Conservation (phyloP, 2,888 invertebrate species). For the Aplocera efformata region DNA sequence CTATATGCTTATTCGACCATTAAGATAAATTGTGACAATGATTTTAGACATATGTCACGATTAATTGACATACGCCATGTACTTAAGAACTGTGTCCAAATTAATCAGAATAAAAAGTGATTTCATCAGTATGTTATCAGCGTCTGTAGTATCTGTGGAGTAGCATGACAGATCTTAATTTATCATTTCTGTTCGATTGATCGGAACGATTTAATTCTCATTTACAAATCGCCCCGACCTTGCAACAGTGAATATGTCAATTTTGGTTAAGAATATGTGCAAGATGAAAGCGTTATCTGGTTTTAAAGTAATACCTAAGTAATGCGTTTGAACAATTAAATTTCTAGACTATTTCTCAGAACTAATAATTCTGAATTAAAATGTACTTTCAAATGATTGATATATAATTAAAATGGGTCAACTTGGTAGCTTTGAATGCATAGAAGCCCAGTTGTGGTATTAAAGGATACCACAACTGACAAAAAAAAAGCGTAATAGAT, state of each 20-base stretch:
- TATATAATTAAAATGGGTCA: too few species aligned
- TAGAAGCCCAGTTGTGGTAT: too few species aligned
- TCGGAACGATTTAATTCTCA: slow-evolving; percentile 46
- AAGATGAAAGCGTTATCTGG: too few species aligned
- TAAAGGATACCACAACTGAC: too few species aligned
- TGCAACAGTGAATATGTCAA: slow-evolving; percentile 9
- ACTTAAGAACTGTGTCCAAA: slow-evolving; percentile 38
- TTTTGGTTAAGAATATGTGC: slow-evolving; percentile 7
- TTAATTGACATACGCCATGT: slow-evolving; percentile 33
- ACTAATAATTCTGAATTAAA: too few species aligned
- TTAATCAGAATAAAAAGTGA: slow-evolving; percentile 41
- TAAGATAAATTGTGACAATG: slow-evolving; percentile 1
- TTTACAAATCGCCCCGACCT: slow-evolving; percentile 31
- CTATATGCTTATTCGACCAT: background rate
- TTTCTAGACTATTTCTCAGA: too few species aligned
- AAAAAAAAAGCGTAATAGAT: too few species aligned
- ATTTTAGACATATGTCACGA: slow-evolving; percentile 31
- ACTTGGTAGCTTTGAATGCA: too few species aligned
- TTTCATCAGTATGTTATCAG: slow-evolving; percentile 42
- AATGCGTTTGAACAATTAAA: too few species aligned
- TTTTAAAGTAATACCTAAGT: too few species aligned
- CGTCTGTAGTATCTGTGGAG: slow-evolving; percentile 22
- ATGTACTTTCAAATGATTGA: too few species aligned
- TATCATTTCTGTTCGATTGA: slow-evolving; percentile 49
- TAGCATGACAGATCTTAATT: slow-evolving; percentile 44